Conservation (phyloP, 2,797 vertebrate species). For the Loriculus beryllinus region DNA sequence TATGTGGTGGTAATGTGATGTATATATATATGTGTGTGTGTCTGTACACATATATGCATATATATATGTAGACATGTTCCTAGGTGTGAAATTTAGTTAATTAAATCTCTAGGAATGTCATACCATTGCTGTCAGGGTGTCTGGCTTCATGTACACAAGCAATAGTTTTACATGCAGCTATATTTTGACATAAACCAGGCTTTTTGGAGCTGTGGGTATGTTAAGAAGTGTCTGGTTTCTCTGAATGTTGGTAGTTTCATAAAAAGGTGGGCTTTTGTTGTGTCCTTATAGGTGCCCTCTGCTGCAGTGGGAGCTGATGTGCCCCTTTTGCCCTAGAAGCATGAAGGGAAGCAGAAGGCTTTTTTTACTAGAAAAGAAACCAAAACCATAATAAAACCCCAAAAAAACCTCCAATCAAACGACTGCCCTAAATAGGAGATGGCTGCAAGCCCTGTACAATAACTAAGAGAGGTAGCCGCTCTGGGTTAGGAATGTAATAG, state of each 20-base stretch:
- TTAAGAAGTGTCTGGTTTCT: not conserved
- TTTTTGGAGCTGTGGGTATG: rapidly evolving
- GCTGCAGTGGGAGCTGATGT: not conserved
- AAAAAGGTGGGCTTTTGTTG: not conserved
- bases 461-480: not conserved
- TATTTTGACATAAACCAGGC: not conserved
- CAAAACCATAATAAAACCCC: not conserved
- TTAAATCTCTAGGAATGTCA: not conserved
- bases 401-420: not conserved
- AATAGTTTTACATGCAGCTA: not conserved
- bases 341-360: not conserved
- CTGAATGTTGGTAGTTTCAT: not conserved
- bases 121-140: rapidly evolving
- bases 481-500: not conserved
- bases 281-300: not conserved
- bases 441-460: not conserved
- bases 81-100: not conserved
- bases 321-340: not conserved
- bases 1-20: no score
- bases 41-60: rapidly evolving
- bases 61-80: no score
- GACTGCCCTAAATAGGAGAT: not conserved
- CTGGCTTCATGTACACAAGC: not conserved
- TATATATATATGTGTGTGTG: rapidly evolving
- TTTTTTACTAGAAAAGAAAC: not conserved